Evolutionary conservation across 37 sponge, comb jelly and placozoan genomes (phyloP), one percentile per base, ranked within the genome.

Genomic region (Theonella swinhoei): DNA sequence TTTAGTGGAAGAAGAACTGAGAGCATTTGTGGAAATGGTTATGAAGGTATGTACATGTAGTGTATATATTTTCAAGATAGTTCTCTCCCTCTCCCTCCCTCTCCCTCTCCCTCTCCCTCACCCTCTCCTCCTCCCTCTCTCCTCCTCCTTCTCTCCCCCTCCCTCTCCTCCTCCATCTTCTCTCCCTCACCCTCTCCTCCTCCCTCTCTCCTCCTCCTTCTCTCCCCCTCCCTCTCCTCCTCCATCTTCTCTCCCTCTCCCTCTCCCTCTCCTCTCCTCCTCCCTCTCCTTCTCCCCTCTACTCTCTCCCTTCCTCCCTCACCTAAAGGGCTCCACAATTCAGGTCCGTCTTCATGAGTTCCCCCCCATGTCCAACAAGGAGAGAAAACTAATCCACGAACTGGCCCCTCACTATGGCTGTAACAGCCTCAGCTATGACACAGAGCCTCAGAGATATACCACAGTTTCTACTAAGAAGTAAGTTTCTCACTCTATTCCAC

Each of bases 351-450:
- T 19, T 0, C 76, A 84, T 42, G 7, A 14, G 9, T 95, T 95
- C 68, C 68, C 39, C 28, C 79, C 85, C 0, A 92, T 92, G 91
- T 83, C 83, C 63, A 66, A 32, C 24, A 59, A 83, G 1, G 80
- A 90, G 37, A 82, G 96, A 30, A 76, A 76, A 41, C 31, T 83
- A 19, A 59, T 95, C 41, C 96, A 95, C 43, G 96, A 95, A 63
- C 88, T 95, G 42, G 88, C 93, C 3, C 78, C n/a, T 8, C 39
- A 67, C 65, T 95, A 89, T 76, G 76, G 67, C 54, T 85, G 86
- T 69, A 74, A 89, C 25, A 83, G 86, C 29, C 24, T 37, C 29
- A 85, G 87, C 64, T 82, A 72, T 54, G 89, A 93, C 74, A 40
- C 76, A 5, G 94, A 93, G 58, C 94, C 94, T 37, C 33, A 28